Conservation (phyloP, 53 echinoderm and acorn worm genomes). For the Crossaster papposus region DNA sequence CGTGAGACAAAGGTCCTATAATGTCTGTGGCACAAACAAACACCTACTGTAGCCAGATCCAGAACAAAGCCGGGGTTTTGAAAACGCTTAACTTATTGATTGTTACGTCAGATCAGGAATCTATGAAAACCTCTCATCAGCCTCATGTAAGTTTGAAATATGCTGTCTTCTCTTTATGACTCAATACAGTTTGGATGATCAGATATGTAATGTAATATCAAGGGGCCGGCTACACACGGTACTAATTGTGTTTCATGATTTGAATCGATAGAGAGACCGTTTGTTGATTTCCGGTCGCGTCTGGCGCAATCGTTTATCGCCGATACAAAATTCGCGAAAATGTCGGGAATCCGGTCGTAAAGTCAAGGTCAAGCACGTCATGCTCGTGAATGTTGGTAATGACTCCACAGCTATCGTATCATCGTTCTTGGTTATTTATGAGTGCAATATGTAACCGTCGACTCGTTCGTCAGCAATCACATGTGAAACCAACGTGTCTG, state of each 20-base stretch:
- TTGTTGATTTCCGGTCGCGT: constrained; percentile 16
- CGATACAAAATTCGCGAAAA: neutral
- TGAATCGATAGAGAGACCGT: neutral
- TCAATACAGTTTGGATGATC: too few relatives aligned
- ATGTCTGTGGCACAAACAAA: too few relatives aligned
- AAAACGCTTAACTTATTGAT: too few relatives aligned
- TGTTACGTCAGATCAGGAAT: too few relatives aligned
- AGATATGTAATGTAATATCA: too few relatives aligned
- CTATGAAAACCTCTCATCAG: too few relatives aligned
- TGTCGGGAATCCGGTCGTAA: constrained; percentile 5
- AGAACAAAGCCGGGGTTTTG: too few relatives aligned
- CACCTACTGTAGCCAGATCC: too few relatives aligned
- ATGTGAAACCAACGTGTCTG: neutral
- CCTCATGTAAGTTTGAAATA: too few relatives aligned
- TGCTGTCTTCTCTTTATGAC: too few relatives aligned
- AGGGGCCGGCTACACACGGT: too few relatives aligned
- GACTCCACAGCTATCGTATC: neutral
- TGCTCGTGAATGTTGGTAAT: constrained; percentile 17
- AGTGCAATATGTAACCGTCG: neutral
- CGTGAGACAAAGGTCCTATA: too few relatives aligned
- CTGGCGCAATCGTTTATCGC: neutral
- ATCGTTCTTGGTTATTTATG: neutral
- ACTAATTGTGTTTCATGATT: neutral
- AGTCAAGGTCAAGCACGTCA: constrained; percentile 29
- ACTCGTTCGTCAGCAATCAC: neutral